A percentile compares a stretch with the other conserved stretches of the same genome.
Conservation (phyloP, 2,888 invertebrate species). For the Parascotia fuliginaria region DNA sequence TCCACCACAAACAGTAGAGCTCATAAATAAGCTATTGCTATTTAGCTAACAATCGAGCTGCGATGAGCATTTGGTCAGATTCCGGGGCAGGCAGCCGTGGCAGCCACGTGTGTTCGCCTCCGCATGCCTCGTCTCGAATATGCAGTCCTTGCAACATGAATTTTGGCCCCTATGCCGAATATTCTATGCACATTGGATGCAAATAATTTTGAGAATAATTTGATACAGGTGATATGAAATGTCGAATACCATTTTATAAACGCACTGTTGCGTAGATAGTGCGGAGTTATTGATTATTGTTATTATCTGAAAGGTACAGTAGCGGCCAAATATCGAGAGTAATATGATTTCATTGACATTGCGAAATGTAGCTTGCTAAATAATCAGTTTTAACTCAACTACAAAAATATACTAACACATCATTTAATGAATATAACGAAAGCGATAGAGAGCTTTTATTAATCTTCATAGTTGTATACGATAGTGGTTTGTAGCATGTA, state of each 20-base stretch:
- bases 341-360: background rate
- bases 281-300: conserved; percentile 48
- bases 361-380: too few species aligned
- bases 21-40: conserved; percentile 80
- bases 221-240: conserved; percentile 60
- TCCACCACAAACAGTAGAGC: conserved; percentile 56
- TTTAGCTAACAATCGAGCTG: conserved; percentile 78
- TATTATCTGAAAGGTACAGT: conserved; percentile 36
- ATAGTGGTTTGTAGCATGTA: too few species aligned
- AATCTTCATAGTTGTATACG: too few species aligned
- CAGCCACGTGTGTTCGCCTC: conserved; percentile 82
- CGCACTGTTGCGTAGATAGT: conserved; percentile 36
- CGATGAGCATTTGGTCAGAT: conserved; percentile 85
- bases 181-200: conserved; percentile 74
- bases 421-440: too few species aligned
- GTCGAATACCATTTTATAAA: conserved; percentile 55
- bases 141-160: conserved; percentile 76
- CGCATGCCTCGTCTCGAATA: conserved; percentile 78
- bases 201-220: conserved; percentile 72
- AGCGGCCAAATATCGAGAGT: background rate
- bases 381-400: too few species aligned
- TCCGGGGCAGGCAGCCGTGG: conserved; percentile 76
- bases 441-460: too few species aligned
- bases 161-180: conserved; percentile 80
- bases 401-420: too few species aligned